Base-by-base conservation (phyloP, 2,888 invertebrate genomes). In the Agriopis marginaria region DNA sequence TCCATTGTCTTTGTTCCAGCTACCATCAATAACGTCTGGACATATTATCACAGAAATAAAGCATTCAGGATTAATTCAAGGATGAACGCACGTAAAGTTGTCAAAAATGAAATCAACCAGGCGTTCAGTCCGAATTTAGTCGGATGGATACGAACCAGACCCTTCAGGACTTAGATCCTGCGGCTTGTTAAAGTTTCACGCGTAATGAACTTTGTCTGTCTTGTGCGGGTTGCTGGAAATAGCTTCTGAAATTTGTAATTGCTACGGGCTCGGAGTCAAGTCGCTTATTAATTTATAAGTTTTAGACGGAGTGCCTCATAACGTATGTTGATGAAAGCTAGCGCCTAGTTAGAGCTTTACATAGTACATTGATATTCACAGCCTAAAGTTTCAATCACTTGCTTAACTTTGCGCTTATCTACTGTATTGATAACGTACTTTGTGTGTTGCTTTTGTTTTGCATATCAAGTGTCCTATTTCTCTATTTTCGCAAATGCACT, bases 321-420 rank as follows among this genome's bases (percentile, higher is more conserved):
- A 76, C 75, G 79, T 90, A 89, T 90, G 87, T 88, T 90, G 90
- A 91, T 90, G 84, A 84, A 86, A 85, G 86, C 79, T 80, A 78
- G 84, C 77, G 80, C 79, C 80, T 79, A 81, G 80, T 83, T 82
- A 77, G 72, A 79, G 76, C 83, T 62, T 42, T 83, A 82, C 53
- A 42, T 69, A 23, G 53, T 40, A 44, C 11, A 23, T 44, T 4
- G 23, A 58, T 10, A 42, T 55, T 55, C 3, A 42, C 14, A 8
- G 14, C 4, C 9, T n/a, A 14, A 44, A 45, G 7, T 45, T 58
- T 58, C 32, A 32, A 32, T 32, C 1, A 55, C 14, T 8, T 32
- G 9, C 51, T 51, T 9, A 39, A 39, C 5, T 32, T 39, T 39
- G 53, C 32, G 12, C 12, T 40, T 11, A 55, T 55, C 40, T 11